Conservation (phyloP, 2,888 invertebrate species). For the Philaethria dido region DNA sequence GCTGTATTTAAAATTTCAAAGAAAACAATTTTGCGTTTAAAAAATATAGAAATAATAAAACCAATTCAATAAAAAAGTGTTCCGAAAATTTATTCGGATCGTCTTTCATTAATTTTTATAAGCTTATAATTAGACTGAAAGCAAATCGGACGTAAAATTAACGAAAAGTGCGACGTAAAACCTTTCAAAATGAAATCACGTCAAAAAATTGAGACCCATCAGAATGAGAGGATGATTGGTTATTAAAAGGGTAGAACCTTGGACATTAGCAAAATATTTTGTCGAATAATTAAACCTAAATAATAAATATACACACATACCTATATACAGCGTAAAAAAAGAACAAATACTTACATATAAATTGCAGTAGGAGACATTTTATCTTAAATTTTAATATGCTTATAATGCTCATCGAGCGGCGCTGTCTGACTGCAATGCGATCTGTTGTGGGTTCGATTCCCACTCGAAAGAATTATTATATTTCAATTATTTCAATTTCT, state of each 20-base stretch:
- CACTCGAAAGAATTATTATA: no score
- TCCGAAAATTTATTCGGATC: constrained; percentile 10
- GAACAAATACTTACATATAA: neutral
- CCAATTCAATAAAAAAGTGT: constrained; percentile 16
- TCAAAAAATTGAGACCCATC: constrained; percentile 54
- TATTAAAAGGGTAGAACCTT: constrained; percentile 37
- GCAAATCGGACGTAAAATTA: constrained; percentile 59
- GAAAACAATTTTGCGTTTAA: neutral
- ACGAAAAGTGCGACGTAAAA: constrained; percentile 50
- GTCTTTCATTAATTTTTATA: constrained; percentile 43
- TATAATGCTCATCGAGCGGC: no score
- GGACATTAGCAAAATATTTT: constrained; percentile 29
- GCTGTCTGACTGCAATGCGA: no score
- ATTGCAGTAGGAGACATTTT: neutral
- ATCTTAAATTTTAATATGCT: neutral
- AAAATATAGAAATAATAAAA: constrained; percentile 15
- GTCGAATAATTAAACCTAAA: constrained; percentile 17
- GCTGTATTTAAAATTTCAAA: constrained; percentile 6
- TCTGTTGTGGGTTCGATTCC: no score
- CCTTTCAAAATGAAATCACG: constrained; percentile 57
- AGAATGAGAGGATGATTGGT: constrained; percentile 56
- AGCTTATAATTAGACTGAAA: constrained; percentile 49
- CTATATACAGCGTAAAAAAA: neutral
- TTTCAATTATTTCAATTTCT: no score
- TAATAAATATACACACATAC: neutral